Percentiles rank a stretch among this genome's conserved stretches.
phyloP scores from a whole-genome alignment of 2,888 invertebrate species.

The Aelia acuminata region DNA sequence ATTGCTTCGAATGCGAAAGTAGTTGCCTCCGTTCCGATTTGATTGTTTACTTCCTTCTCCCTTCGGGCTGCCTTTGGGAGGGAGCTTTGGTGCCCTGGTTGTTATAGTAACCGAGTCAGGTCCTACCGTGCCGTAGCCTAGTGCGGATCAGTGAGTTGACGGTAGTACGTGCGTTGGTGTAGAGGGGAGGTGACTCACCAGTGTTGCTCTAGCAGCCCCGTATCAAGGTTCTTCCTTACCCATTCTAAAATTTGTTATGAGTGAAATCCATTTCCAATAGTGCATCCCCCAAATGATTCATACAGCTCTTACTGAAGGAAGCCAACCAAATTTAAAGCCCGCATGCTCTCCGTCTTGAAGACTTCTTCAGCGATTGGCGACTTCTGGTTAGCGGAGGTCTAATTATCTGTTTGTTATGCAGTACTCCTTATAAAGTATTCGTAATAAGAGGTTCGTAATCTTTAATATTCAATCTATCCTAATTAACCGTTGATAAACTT shows the following conservation, averaged over 20 bases:
- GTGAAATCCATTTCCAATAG: not conserved
- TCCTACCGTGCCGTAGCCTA: not conserved
- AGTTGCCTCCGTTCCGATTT: not conserved
- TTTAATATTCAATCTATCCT: not conserved
- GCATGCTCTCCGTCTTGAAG: not conserved
- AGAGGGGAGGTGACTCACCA: not conserved
- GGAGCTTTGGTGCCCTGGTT: not conserved
- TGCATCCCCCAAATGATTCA: not conserved
- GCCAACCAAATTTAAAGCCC: not conserved
- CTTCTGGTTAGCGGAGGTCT: not conserved
- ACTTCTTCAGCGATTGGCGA: not conserved
- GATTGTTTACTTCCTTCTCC: slow-evolving; percentile 22
- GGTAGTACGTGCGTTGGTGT: not conserved
- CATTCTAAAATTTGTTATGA: not conserved
- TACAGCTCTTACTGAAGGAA: not conserved
- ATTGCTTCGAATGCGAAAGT: not conserved
- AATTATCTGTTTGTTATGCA: not conserved
- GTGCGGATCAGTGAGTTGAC: slow-evolving; percentile 23
- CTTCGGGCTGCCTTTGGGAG: not conserved
- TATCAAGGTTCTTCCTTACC: not conserved
- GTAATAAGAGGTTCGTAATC: not conserved
- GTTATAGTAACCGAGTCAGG: slow-evolving; percentile 7
- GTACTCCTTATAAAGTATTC: not conserved
- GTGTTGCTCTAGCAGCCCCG: not conserved
- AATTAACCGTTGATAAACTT: not conserved